Conservation (phyloP, 2,888 invertebrate genomes). For the Brachypalpus laphriformis region DNA sequence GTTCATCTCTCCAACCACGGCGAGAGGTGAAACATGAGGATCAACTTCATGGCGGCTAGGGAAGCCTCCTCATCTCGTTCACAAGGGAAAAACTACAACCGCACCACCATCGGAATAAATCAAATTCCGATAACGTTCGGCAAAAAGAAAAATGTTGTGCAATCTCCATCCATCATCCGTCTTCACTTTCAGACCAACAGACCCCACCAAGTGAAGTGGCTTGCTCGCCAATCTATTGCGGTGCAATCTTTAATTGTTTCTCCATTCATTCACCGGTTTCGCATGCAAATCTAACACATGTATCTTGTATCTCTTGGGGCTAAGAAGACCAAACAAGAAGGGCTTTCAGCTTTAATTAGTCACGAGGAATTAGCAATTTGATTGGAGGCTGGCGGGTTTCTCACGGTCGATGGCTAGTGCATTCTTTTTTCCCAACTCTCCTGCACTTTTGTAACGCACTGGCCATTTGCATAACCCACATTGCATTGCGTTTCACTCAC, state of each 20-base stretch:
- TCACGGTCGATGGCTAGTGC: constrained; percentile 13
- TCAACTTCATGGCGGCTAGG: not conserved
- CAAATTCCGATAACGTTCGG: constrained; percentile 4
- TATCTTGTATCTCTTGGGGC: constrained; percentile 8
- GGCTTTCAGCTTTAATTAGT: constrained; percentile 65
- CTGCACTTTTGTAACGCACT: constrained; percentile 34
- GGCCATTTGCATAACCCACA: constrained; percentile 61
- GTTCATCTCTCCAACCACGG: not conserved
- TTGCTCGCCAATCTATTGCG: constrained; percentile 52
- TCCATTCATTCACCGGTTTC: constrained; percentile 26
- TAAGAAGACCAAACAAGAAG: not conserved
- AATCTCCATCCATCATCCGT: constrained; percentile 22
- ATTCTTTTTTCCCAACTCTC: constrained; percentile 4
- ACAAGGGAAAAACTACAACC: not conserved
- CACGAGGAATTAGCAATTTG: constrained; percentile 63
- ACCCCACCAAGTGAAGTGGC: not conserved
- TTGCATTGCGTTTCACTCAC: constrained; percentile 4
- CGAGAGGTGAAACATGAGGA: constrained; percentile 1
- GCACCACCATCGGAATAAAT: constrained; percentile 10
- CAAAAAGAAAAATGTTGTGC: not conserved
- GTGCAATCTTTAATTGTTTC: constrained; percentile 64
- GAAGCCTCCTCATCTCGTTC: not conserved
- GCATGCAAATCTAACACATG: constrained; percentile 43
- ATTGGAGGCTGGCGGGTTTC: constrained; percentile 40
- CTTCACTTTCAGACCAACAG: constrained; percentile 16